A percentile compares a stretch with the other conserved stretches of the same genome.
These are phyloP conservation scores for Drosophila mulleri DNA, from an alignment of 2,888 invertebrate genomes.

Conservation along the genomic window DNA sequence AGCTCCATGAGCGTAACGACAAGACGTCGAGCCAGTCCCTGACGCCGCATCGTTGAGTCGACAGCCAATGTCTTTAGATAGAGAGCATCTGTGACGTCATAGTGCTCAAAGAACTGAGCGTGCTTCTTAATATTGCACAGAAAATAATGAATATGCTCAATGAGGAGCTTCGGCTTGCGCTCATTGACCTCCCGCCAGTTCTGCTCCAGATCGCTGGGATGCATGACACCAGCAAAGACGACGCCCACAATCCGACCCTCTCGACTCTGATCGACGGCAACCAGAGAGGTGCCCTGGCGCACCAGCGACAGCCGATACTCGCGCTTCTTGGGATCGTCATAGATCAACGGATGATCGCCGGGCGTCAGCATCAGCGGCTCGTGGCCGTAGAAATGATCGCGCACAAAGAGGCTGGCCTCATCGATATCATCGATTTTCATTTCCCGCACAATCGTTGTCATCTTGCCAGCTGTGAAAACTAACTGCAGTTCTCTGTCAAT, in stretches of 20 bases:
- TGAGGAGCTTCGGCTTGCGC: slow-evolving; percentile 10
- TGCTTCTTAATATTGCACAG: slow-evolving; percentile 62
- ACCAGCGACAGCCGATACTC: slow-evolving; percentile 42
- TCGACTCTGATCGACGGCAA: slow-evolving; percentile 45
- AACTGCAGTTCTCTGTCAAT: slow-evolving; percentile 1
- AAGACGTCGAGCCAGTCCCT: slow-evolving; percentile 66
- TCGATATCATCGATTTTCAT: slow-evolving; percentile 43
- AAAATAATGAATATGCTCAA: slow-evolving; percentile 60
- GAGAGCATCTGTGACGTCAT: slow-evolving; percentile 44
- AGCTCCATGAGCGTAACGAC: slow-evolving; percentile 59
- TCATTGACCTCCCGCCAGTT: slow-evolving; percentile 37
- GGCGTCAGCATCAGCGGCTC: slow-evolving; percentile 56
- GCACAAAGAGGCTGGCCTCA: slow-evolving; percentile 38
- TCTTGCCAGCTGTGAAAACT: slow-evolving; percentile 14
- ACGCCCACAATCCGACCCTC: slow-evolving; percentile 51
- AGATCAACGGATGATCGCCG: slow-evolving; percentile 22
- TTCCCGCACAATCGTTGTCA: slow-evolving; percentile 57
- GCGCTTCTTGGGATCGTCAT: slow-evolving; percentile 7
- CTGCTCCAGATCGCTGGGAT: slow-evolving; percentile 45
- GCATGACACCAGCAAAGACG: slow-evolving; percentile 31
- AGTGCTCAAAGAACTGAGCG: slow-evolving; percentile 63
- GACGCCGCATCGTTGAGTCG: slow-evolving; percentile 51
- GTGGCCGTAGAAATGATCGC: slow-evolving; percentile 49
- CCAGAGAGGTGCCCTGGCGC: slow-evolving; percentile 47
- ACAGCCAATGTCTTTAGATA: slow-evolving; percentile 61